phyloP scores from a whole-genome alignment of 1,140 invertebrate genomes.

The Pseudomyrmex gracilis region DNA sequence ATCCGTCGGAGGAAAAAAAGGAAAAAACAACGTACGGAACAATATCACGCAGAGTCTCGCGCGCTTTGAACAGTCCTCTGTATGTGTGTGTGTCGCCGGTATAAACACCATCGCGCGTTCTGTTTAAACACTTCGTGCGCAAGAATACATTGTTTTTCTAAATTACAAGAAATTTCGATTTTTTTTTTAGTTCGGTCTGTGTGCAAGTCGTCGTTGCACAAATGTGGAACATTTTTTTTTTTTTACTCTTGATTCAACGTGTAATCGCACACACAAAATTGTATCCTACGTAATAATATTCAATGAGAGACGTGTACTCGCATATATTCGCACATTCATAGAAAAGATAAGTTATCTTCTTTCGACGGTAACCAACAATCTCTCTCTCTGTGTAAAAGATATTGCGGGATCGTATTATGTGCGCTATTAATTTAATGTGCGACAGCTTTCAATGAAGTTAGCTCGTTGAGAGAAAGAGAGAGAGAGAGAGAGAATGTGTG shows the following conservation, averaged over 20 bases:
- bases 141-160: not conserved
- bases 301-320: not conserved
- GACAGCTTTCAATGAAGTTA: slow-evolving; percentile 3
- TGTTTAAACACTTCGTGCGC: not conserved
- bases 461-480: not conserved
- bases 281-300: not conserved
- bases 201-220: too few relatives aligned
- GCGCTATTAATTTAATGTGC: not conserved
- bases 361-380: not conserved
- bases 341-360: not conserved
- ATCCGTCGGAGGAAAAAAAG: slow-evolving; percentile 52
- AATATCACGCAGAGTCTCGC: slow-evolving; percentile 25
- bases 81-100: not conserved
- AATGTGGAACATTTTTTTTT: too few relatives aligned
- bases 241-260: too few relatives aligned
- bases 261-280: not conserved
- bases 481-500: too few relatives aligned
- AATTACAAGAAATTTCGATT: not conserved
- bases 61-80: not conserved
- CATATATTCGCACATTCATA: not conserved
- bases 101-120: not conserved
- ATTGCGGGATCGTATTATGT: not conserved
- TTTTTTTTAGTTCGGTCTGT: not conserved
- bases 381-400: not conserved
- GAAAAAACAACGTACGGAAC: not conserved